A percentile compares a stretch with the other conserved stretches of the same genome.
These are phyloP conservation scores for Heteromyza rotundicornis DNA, from an alignment of 2,888 invertebrate genomes.

Conservation along the genomic window DNA sequence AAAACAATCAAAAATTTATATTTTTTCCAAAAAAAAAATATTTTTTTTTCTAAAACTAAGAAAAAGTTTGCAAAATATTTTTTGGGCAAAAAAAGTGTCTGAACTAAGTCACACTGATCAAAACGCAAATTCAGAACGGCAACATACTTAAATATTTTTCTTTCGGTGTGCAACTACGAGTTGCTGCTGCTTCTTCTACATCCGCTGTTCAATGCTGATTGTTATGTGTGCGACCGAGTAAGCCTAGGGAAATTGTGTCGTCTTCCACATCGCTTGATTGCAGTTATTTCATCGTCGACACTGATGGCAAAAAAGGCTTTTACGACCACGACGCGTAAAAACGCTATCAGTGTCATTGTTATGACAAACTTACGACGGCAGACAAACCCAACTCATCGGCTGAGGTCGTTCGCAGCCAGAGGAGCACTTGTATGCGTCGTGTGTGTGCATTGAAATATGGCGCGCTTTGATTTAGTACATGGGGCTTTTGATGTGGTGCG, in stretches of 20 bases:
- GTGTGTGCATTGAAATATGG: not conserved
- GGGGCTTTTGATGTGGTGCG: constrained; percentile 2
- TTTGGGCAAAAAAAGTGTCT: too few relatives aligned
- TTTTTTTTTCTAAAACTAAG: too few relatives aligned
- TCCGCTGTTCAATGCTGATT: constrained; percentile 18
- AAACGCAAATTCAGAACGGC: too few relatives aligned
- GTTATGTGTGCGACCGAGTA: constrained; percentile 5
- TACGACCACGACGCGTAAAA: not conserved
- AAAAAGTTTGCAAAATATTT: too few relatives aligned
- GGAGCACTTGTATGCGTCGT: not conserved
- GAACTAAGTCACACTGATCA: too few relatives aligned
- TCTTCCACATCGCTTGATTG: constrained; percentile 4
- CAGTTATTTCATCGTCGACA: not conserved
- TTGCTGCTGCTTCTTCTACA: too few relatives aligned
- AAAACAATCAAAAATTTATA: too few relatives aligned
- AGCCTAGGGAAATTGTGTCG: not conserved
- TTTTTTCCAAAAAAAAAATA: too few relatives aligned
- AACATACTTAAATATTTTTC: too few relatives aligned
- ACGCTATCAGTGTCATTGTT: not conserved
- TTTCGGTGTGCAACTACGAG: too few relatives aligned
- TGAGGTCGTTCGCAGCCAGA: not conserved
- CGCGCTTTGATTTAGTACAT: not conserved
- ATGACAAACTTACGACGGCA: not conserved
- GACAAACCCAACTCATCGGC: not conserved
- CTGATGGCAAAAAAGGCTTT: constrained; percentile 3